phyloP scores from a whole-genome alignment of 92 coral and sea anemone species.

The Pocillopora grandis region DNA sequence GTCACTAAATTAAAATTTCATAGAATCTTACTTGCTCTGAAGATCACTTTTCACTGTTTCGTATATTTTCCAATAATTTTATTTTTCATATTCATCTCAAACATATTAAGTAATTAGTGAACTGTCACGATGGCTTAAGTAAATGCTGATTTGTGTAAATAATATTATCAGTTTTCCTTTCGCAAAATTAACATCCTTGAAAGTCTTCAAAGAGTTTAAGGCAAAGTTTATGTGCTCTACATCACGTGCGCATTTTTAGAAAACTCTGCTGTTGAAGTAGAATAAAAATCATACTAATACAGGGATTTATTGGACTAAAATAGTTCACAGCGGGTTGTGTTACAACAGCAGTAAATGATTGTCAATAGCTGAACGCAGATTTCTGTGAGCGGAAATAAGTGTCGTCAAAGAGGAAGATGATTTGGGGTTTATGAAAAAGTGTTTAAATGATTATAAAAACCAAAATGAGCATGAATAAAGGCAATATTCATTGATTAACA shows the following conservation, averaged over 20 bases:
- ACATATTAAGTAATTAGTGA: neutral
- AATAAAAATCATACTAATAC: neutral
- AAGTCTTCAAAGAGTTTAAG: neutral
- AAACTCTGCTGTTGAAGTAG: neutral
- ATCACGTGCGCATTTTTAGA: neutral
- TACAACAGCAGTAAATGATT: too few species aligned
- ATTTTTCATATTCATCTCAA: neutral
- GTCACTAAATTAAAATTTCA: too few species aligned
- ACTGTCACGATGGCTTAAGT: neutral
- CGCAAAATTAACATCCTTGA: neutral
- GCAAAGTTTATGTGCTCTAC: neutral
- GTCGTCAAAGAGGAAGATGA: neutral
- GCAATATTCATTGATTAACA: too few species aligned
- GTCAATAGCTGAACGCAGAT: neutral
- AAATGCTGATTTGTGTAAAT: neutral
- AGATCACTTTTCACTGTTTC: too few species aligned
- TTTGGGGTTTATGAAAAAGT: neutral
- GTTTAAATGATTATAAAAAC: neutral
- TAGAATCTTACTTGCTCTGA: too few species aligned
- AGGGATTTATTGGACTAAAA: too few species aligned
- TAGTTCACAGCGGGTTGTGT: too few species aligned
- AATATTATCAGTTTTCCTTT: neutral
- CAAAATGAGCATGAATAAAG: too few species aligned
- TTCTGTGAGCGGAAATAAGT: neutral
- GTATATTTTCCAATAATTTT: too few species aligned